Conservation (phyloP, 2,797 vertebrate species). For the Adelosebastes latens region DNA sequence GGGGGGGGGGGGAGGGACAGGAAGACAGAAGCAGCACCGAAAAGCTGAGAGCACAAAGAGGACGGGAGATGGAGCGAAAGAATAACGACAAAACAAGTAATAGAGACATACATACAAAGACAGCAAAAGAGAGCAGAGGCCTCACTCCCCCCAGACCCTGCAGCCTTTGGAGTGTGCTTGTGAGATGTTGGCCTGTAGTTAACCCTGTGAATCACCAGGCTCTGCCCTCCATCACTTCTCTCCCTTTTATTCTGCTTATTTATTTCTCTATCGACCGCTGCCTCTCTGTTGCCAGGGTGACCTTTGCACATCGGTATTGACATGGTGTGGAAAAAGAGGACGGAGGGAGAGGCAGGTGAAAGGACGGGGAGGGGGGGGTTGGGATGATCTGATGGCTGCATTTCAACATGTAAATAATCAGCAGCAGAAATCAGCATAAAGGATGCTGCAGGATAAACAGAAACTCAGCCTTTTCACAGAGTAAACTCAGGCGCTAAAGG, state of each 20-base stretch:
- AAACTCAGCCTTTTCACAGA: conserved; percentile 35
- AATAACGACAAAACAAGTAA: conserved; percentile 35
- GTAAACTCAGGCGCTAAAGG: conserved; percentile 39
- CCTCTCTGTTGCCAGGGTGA: conserved; percentile 79
- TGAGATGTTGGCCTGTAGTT: conserved; percentile 72
- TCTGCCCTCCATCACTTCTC: conserved; percentile 71
- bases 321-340: conserved; percentile 70
- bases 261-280: conserved; percentile 76
- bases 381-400: conserved; percentile 41
- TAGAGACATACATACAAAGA: conserved; percentile 42
- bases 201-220: conserved; percentile 72
- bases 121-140: conserved; percentile 38
- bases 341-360: conserved; percentile 69
- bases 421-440: conserved; percentile 34
- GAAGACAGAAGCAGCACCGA: conserved; percentile 12
- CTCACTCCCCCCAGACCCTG: conserved; percentile 38
- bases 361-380: conserved; percentile 46
- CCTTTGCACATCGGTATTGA: conserved; percentile 82
- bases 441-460: conserved; percentile 23
- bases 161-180: conserved; percentile 62
- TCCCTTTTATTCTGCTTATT: conserved; percentile 73
- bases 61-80: conserved; percentile 13
- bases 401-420: conserved; percentile 57
- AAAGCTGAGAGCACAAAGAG: conserved; percentile 26
- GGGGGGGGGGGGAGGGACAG: not conserved